These are phyloP conservation scores for Halichondria panicea DNA, from an alignment of 37 sponge, comb jelly and placozoan genomes.

Conservation along the genomic window DNA sequence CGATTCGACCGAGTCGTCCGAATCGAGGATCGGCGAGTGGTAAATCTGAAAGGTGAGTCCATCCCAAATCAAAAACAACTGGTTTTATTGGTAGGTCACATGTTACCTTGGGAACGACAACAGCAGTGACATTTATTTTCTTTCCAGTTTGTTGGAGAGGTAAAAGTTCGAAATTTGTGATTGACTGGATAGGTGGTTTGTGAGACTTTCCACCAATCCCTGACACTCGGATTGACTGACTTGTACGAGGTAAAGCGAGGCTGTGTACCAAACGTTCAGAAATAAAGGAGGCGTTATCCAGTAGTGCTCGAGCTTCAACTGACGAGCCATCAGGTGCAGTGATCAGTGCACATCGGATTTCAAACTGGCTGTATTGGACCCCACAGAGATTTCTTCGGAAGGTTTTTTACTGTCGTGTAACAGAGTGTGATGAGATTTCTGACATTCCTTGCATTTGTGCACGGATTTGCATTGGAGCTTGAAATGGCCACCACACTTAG, in stretches of 20 bases:
- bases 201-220: slow-evolving; percentile 39
- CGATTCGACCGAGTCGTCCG: slow-evolving; percentile 36
- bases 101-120: slow-evolving; percentile 34
- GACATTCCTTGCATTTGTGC: slow-evolving; percentile 36
- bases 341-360: slow-evolving; percentile 31
- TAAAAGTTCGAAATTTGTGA: slow-evolving; percentile 23
- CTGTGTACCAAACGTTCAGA: slow-evolving; percentile 48
- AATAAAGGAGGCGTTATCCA: slow-evolving; percentile 47
- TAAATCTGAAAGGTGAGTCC: slow-evolving; percentile 40
- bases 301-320: slow-evolving; percentile 52
- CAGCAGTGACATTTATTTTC: slow-evolving; percentile 31
- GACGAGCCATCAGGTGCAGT: slow-evolving; percentile 47
- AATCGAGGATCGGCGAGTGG: slow-evolving; percentile 34
- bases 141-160: slow-evolving; percentile 17
- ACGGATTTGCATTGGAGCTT: slow-evolving; percentile 35
- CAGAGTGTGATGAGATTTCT: slow-evolving; percentile 31
- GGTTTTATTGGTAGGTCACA: slow-evolving; percentile 40
- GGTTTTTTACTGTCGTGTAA: slow-evolving; percentile 22
- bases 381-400: neutral
- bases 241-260: slow-evolving; percentile 26
- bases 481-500: slow-evolving; percentile 37
- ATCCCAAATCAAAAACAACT: slow-evolving; percentile 25
- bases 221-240: slow-evolving; percentile 37
- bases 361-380: slow-evolving; percentile 38
- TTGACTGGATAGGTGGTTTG: slow-evolving; percentile 19